Evolutionary conservation across 2,113 vertebrate species (phyloP), one percentile per base, ranked within the genome.

Genomic region (Peromyscus polionotus): DNA sequence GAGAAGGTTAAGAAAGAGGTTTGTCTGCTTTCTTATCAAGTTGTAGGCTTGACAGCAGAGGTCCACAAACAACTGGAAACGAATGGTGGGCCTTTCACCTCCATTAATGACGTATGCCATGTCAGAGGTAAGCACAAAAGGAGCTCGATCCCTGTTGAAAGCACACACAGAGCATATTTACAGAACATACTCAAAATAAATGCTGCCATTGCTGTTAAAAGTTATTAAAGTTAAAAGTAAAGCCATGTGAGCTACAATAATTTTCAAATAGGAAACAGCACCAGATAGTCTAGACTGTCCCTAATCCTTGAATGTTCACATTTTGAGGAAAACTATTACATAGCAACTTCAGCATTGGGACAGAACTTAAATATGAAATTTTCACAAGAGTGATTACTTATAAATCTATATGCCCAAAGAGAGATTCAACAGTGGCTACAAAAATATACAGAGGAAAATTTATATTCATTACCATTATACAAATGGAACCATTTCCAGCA

Each of bases 71-170:
- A 99, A 98, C 98, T 99, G 99, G 97, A 99, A 99, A 92, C 99
- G 99, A 87, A 99, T 99, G 88, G 99, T 99, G 48, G 99, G 99
- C 45, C 99, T 99, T 98, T 99, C 99, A 20, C 99, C 99, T 16
- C 99, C 99, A 54, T 99, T 99, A 97, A 99, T 99, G 97, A 99
- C 99, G 36, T 99, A 99, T 0, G 99, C 99, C 99, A 99, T 99
- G 97, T 99, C 99, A 4, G 99, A 99, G 5, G 99, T 99, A 95
- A 99, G 99, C 95, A 99, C 99, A 95, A 99, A 99, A 0, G 99
- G 99, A 88, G 99, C 99, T 39, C 99, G 99, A 98, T 99, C 99
- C 98, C 99, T 99, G 98, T 97, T 95, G 57, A 88, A 93, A 98
- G 45, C 95, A 95, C 0, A 0, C 2, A 75, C 22, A 95, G 57